Evolutionary conservation across 2,113 vertebrate genomes (phyloP).

Genomic region (Boulengeromyrus knoepffleri): DNA sequence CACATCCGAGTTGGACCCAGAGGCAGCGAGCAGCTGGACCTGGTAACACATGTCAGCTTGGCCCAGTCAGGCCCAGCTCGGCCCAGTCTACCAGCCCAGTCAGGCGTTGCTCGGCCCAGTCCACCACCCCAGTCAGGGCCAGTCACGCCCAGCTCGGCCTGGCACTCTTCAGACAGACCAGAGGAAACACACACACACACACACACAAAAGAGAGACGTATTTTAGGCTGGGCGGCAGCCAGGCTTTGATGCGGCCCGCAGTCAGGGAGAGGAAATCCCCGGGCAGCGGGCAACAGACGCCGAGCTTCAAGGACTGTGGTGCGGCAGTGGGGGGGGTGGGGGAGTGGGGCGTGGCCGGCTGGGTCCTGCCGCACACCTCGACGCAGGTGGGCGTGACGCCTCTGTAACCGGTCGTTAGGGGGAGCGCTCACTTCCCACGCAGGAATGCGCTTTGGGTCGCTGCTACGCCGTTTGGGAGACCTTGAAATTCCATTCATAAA

Average conservation of each 20-base stretch:
- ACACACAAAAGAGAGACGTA: constrained; percentile 8
- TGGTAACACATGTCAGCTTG: constrained; percentile 41
- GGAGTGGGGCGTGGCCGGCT: background rate
- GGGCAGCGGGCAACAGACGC: background rate
- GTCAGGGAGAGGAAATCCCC: constrained; percentile 33
- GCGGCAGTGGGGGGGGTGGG: background rate
- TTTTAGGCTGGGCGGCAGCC: constrained; percentile 23
- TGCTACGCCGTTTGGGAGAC: background rate
- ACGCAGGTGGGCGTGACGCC: background rate
- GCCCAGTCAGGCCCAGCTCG: no score
- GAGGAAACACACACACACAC: constrained; percentile 7
- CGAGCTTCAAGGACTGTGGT: background rate
- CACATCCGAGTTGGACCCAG: constrained; percentile 49
- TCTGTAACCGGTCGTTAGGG: background rate
- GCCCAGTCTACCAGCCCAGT: no score
- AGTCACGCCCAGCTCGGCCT: constrained; percentile 24
- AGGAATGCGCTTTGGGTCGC: background rate
- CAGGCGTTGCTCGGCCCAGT: background rate
- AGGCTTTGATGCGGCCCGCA: constrained; percentile 24
- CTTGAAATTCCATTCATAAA: background rate
- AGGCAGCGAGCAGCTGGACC: constrained; percentile 36
- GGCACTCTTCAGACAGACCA: constrained; percentile 38
- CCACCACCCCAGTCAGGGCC: no score
- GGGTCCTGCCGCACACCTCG: background rate
- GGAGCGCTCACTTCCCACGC: background rate